Conservation (phyloP, 2,888 invertebrate genomes). For the Clusia tigrina region DNA sequence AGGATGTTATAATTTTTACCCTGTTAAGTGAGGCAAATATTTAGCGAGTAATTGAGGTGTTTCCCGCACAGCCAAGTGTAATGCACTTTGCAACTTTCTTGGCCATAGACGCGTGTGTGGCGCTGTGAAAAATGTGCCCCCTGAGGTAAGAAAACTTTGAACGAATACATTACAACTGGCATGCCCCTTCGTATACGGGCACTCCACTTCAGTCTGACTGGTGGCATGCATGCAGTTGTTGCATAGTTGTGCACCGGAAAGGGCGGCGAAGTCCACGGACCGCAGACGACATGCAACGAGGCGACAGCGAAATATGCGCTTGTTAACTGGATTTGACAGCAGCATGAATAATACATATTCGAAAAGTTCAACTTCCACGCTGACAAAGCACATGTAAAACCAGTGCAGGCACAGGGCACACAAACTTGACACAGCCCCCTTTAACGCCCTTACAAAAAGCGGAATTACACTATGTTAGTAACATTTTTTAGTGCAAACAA, state of each 20-base stretch:
- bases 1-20: too few relatives aligned
- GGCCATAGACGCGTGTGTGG: neutral
- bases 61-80: neutral
- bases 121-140: neutral
- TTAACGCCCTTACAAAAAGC: too few relatives aligned
- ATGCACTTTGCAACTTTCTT: slow-evolving; percentile 4
- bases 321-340: neutral
- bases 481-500: too few relatives aligned
- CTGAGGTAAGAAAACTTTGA: neutral
- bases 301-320: neutral
- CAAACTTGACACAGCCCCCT: too few relatives aligned
- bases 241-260: neutral
- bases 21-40: neutral
- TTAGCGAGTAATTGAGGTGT: neutral
- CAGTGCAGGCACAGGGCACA: too few relatives aligned
- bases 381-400: too few relatives aligned
- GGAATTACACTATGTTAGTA: too few relatives aligned
- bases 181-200: neutral
- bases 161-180: neutral
- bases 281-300: neutral
- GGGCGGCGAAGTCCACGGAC: neutral
- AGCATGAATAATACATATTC: neutral
- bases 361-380: too few relatives aligned
- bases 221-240: neutral
- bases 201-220: neutral